Conservation (phyloP, 2,888 invertebrate genomes). For the Chouioia cunea region DNA sequence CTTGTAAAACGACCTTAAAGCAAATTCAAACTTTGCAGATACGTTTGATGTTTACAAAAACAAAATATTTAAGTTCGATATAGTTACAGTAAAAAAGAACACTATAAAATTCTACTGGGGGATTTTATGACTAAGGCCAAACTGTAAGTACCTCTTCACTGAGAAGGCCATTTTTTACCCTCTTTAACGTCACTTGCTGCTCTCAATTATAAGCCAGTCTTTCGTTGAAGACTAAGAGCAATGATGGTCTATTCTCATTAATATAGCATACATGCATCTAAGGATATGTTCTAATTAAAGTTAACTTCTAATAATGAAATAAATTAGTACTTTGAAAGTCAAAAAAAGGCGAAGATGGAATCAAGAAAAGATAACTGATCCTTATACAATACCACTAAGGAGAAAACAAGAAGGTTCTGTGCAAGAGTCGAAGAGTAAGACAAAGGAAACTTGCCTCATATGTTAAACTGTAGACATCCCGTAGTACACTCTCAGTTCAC, state of each 20-base stretch:
- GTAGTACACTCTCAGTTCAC: background rate
- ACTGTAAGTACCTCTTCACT: no score
- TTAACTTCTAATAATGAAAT: background rate
- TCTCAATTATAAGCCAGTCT: slow-evolving; percentile 41
- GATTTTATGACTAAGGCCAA: no score
- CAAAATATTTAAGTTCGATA: no score
- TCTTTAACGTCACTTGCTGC: slow-evolving; percentile 12
- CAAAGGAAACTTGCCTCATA: slow-evolving; percentile 64
- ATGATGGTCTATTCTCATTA: slow-evolving; percentile 52
- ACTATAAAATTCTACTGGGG: no score
- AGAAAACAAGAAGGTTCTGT: slow-evolving; percentile 49
- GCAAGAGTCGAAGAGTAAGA: slow-evolving; percentile 51
- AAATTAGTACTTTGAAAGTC: no score
- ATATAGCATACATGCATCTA: slow-evolving; percentile 50
- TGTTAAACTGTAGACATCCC: slow-evolving; percentile 60
- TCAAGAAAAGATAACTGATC: no score
- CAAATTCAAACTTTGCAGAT: no score
- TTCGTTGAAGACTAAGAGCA: slow-evolving; percentile 40
- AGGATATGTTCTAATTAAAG: background rate
- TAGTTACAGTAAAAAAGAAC: no score
- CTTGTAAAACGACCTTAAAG: no score
- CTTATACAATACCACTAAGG: background rate
- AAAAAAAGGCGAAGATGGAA: background rate
- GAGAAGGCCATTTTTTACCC: slow-evolving; percentile 5
- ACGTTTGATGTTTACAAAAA: no score